Evolutionary conservation across 2,888 invertebrate genomes (phyloP), one percentile per base, ranked within the genome.

Genomic region (Deilephila porcellus): DNA sequence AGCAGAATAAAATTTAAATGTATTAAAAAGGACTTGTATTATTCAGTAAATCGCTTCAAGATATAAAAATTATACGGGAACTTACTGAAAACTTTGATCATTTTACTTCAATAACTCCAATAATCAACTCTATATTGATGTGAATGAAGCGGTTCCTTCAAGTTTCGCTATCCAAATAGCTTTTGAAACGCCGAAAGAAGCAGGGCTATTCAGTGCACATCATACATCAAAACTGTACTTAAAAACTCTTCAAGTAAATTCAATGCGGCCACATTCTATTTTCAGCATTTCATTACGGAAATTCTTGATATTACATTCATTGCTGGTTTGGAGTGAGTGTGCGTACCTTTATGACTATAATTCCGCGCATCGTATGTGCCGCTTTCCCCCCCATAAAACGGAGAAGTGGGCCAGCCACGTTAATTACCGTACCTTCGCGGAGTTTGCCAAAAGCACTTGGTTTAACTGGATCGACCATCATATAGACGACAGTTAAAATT

Each of bases 381-480:
- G 79, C 80, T 80, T 82, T 81, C 76, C 84, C 82, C 45, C 77
- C 76, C 80, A 79, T 83, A 85, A 82, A 80, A 78, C 80, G 79
- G 25, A 53, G 62, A 80, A 82, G 80, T 81, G 76, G 75, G 77
- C 79, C 80, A 79, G 81, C 82, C 82, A 85, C 80, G 85, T 83
- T 90, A 89, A 91, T 90, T 88, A 87, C 82, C 82, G 76, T 82
- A 86, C 87, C 86, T 87, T 85, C 79, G 84, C 84, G 81, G 81
- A 81, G 85, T 87, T 87, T 86, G 85, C 86, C 83, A 84, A 85
- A 88, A 88, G 86, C 84, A 88, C 86, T 90, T 81, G 75, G 77
- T 73, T 85, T 88, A 88, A 88, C 86, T 85, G 87, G 86, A 83
- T 80, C 76, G 81, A 73, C 77, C 82, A 76, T 77, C 78, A 71